Base-by-base conservation (phyloP, 2,888 invertebrate genomes). In the Amiota communis region DNA sequence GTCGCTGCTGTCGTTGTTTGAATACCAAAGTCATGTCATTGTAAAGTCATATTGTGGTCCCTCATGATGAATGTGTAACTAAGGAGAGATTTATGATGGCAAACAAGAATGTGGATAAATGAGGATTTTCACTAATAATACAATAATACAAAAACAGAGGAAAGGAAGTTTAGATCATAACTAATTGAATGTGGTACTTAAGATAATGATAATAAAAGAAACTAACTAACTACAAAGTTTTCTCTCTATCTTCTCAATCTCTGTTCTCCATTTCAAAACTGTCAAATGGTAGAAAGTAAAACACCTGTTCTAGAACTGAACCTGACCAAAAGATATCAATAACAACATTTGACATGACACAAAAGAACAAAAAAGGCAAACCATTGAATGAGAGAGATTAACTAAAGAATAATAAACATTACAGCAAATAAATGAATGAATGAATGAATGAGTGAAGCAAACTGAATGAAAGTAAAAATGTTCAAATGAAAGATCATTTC, bases 331-430 rank as follows among this genome's bases (percentile, higher is more conserved):
- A 68, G 81, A 80, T 83, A 83, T 83, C 83, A 83, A 83, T 83
- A 82, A 82, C 84, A 70, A 76, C 68, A 75, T 75, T 79, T 79
- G 79, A 79, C 79, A 79, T 78, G 77, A 75, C 77, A 78, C 73
- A 74, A 79, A 78, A 68, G 53, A 68, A 68, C 53, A 51, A 68
- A 75, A 76, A 77, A 72, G n/a, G 13, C 48, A 36, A 48, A 48
- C 47, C 13, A 65, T 47, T 17, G 11, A 48, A 65, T 48, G 48
- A 48, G 17, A 48, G 17, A 49, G 48, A 65, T 17, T 12, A 48
- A 65, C 65, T 15, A 57, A 53, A 53, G 36, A 36, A 36, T 36
- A 36, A 53, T 13, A 53, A 8, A 53, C 53, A n/a, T 2, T 8
- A 53, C 53, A 53, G 8, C 20, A 20, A 15, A 20, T 57, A 3